A percentile compares a stretch with the other conserved stretches of the same genome.
These are phyloP conservation scores for Oxycera nigricornis DNA, from an alignment of 2,888 invertebrate species.

Conservation along the genomic window DNA sequence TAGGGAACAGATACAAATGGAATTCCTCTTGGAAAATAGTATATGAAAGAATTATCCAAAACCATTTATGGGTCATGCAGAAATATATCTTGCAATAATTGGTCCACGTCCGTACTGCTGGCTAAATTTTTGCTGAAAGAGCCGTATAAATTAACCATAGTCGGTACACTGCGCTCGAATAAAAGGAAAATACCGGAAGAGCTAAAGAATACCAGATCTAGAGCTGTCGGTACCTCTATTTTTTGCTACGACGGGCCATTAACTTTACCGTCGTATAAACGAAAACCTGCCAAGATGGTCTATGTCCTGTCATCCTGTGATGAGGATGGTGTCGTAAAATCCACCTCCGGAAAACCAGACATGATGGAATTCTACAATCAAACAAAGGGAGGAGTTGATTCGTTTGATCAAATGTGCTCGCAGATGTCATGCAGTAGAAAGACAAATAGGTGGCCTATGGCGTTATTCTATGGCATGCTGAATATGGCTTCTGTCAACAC, in stretches of 20 bases:
- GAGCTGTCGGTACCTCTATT: not conserved
- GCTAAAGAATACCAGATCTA: not conserved
- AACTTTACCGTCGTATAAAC: not conserved
- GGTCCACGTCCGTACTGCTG: slow-evolving; percentile 54
- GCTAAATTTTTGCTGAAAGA: slow-evolving; percentile 51
- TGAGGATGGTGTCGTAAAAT: not conserved
- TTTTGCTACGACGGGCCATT: no score
- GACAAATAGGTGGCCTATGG: no score
- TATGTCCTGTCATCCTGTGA: not conserved
- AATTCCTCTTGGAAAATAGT: slow-evolving; percentile 45
- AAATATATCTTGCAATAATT: slow-evolving; percentile 15
- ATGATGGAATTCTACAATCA: no score
- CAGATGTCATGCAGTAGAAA: no score
- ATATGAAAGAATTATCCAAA: slow-evolving; percentile 44
- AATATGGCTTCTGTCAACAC: not conserved
- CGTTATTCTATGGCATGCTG: no score
- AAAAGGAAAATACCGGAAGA: not conserved
- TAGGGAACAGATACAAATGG: slow-evolving; percentile 38
- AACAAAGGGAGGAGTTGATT: no score
- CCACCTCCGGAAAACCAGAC: not conserved
- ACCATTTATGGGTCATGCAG: slow-evolving; percentile 43
- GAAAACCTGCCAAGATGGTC: not conserved
- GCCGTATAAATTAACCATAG: no score
- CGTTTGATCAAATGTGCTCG: no score
- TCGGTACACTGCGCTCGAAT: not conserved